Conservation (phyloP, 1,140 invertebrate species). For the Augochlora pura region DNA sequence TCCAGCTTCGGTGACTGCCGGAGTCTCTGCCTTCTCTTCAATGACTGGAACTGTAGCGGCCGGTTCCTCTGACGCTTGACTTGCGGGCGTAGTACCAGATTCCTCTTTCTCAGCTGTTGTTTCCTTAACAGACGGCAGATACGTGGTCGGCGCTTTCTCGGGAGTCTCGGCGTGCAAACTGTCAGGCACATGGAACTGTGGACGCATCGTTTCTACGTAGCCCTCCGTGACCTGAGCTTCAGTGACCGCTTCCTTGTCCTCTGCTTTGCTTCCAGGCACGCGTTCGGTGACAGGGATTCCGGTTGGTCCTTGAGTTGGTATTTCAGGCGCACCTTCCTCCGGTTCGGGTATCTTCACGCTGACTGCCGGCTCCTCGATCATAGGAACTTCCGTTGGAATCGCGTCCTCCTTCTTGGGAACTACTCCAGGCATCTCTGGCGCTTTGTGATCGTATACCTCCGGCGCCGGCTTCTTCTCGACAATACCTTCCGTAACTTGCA, state of each 20-base stretch:
- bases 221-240: slow-evolving; percentile 60
- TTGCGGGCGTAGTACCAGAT: neutral
- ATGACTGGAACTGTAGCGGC: neutral
- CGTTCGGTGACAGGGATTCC: slow-evolving; percentile 68
- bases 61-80: neutral
- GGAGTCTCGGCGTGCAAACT: slow-evolving; percentile 60
- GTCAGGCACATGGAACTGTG: slow-evolving; percentile 49
- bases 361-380: neutral
- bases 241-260: slow-evolving; percentile 67
- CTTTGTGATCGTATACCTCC: slow-evolving; percentile 20
- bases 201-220: slow-evolving; percentile 44
- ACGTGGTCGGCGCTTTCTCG: slow-evolving; percentile 38
- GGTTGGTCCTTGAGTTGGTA: slow-evolving; percentile 61
- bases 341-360: neutral
- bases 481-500: neutral
- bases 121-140: slow-evolving; percentile 28
- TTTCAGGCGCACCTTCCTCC: slow-evolving; percentile 20
- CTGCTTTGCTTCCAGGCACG: slow-evolving; percentile 71
- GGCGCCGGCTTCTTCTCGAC: slow-evolving; percentile 19
- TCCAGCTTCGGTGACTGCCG: slow-evolving; percentile 15
- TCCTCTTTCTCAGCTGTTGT: slow-evolving; percentile 7
- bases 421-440: neutral
- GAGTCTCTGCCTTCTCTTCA: slow-evolving; percentile 18
- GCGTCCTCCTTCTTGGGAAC: slow-evolving; percentile 40
- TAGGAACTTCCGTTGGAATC: slow-evolving; percentile 4